These are phyloP conservation scores for Ascaphus truei DNA, from an alignment of 2,113 vertebrate species.

Conservation along the genomic window DNA sequence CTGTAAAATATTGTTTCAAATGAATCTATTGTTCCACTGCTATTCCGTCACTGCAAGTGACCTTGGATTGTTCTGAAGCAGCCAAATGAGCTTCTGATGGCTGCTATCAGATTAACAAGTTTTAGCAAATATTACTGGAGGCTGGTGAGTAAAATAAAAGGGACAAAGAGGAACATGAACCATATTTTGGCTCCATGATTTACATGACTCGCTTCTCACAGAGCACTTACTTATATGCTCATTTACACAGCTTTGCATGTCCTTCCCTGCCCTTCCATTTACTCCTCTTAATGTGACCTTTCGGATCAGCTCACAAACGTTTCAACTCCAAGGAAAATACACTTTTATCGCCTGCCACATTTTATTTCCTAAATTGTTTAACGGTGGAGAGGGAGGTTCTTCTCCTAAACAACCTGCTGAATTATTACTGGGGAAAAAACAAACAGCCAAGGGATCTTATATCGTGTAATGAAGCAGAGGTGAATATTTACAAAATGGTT, in stretches of 20 bases:
- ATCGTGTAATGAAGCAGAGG: too few relatives aligned
- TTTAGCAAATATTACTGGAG: conserved; percentile 53
- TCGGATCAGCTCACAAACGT: not conserved
- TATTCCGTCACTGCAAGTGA: conserved; percentile 67
- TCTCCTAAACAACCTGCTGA: too few relatives aligned
- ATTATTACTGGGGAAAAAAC: too few relatives aligned
- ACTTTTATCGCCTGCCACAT: not conserved
- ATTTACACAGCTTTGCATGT: conserved; percentile 19
- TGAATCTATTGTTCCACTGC: conserved; percentile 75
- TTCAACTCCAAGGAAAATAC: not conserved
- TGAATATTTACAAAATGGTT: too few relatives aligned
- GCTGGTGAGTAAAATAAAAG: conserved; percentile 36
- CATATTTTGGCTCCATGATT: not conserved
- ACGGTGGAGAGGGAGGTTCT: not conserved
- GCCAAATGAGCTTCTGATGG: conserved; percentile 66
- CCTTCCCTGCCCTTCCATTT: not conserved
- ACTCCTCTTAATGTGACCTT: conserved; percentile 24
- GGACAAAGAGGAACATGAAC: not conserved
- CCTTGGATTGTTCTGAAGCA: conserved; percentile 74
- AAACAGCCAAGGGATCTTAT: too few relatives aligned
- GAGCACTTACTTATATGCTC: not conserved
- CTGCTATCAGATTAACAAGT: conserved; percentile 57
- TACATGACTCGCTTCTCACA: not conserved
- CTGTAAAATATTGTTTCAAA: conserved; percentile 85
- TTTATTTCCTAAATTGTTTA: conserved; percentile 10